phyloP scores from a whole-genome alignment of 2,113 vertebrate genomes.

The Monarcha castaneiventris region DNA sequence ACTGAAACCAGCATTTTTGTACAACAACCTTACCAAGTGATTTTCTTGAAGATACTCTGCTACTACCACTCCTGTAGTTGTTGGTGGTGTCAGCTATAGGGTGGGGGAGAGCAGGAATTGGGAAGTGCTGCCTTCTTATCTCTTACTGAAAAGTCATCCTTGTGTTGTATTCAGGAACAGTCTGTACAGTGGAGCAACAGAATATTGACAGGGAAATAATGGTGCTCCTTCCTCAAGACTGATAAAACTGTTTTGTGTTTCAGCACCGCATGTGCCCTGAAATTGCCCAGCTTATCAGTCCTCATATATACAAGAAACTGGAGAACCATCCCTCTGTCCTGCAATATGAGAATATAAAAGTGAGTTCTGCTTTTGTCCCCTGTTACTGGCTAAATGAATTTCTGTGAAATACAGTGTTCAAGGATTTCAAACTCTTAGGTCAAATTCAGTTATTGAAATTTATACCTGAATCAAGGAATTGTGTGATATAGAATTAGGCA shows the following conservation, averaged over 20 bases:
- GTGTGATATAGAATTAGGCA: neutral
- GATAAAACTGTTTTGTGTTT: slow-evolving; percentile 28
- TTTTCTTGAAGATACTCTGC: neutral
- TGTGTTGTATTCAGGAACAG: neutral
- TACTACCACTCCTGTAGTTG: neutral
- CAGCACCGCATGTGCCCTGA: slow-evolving; percentile 96
- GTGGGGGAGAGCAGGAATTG: neutral
- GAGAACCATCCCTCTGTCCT: slow-evolving; percentile 91
- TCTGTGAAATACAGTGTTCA: neutral
- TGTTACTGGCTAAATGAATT: neutral
- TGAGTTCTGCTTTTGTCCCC: slow-evolving; percentile 48
- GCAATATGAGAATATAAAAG: slow-evolving; percentile 89
- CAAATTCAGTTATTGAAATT: neutral
- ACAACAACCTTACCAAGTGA: neutral
- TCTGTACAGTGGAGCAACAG: neutral
- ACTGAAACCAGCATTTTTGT: neutral
- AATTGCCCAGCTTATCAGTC: slow-evolving; percentile 87
- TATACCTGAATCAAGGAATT: neutral
- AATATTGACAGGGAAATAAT: neutral
- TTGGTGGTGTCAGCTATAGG: neutral
- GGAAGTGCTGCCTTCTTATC: neutral
- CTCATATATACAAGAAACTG: slow-evolving; percentile 87
- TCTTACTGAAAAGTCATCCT: neutral
- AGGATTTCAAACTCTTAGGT: neutral
- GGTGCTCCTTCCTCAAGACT: neutral